Base-by-base conservation (phyloP, 2,888 invertebrate species). In the Nomada hirtipes region DNA sequence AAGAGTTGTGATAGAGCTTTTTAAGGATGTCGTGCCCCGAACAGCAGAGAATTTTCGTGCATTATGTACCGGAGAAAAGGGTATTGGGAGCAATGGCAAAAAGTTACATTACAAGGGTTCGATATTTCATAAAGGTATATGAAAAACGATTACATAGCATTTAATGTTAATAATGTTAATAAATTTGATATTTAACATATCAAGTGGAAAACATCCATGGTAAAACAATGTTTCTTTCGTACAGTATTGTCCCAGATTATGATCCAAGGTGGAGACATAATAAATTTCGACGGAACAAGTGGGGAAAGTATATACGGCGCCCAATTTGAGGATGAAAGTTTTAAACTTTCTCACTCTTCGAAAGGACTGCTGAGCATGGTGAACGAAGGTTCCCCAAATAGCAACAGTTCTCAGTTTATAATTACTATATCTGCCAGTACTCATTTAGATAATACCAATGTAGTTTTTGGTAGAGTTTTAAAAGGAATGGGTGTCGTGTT, bases 271-370 rank as follows among this genome's bases (percentile, higher is more conserved):
- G 97, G 97, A 9, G 97, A 97, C 91, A 95, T 98, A 79, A 95
- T 96, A 4, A 95, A 96, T 91, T 96, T 96, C 55, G 96, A 98
- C 94, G 99, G 99, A 0, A 96, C 97, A 2, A 96, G 97, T 55
- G 98, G 99, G 0, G 98, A 98, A 93, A 98, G 98, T 90, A 99
- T 99, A 88, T 99, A 98, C 93, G 99, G 99, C 11, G 95, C 95
- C 18, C 95, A 95, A 68, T 99, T 99, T 94, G 96, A 97, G 87
- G 98, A 99, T 95, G 99, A 99, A 94, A 97, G 97, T 93, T 98
- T 98, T 91, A 94, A 93, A 74, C 92, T 97, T 60, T 88, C 94
- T 90, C 95, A 97, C 95, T 95, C 96, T 55, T 93, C 94, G 0
- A 95, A 94, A 65, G 97, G 97, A 2, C 95, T 96, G 0, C 94